These are phyloP conservation scores for Ictidomys tridecemlineatus DNA, from an alignment of 2,113 vertebrate species.

Conservation along the genomic window DNA sequence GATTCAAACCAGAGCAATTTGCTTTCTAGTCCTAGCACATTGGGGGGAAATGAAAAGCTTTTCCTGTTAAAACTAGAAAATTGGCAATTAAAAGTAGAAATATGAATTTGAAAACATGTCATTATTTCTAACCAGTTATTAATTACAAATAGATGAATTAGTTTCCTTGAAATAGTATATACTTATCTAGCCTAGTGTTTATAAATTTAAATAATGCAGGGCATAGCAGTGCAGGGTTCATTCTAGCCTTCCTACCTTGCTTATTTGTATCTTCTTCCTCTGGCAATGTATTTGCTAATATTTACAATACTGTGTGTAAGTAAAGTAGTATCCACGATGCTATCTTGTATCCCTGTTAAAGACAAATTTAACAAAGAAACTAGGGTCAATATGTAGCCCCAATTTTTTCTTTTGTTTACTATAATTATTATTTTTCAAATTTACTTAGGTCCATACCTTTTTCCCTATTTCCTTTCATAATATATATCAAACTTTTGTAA, in stretches of 20 bases:
- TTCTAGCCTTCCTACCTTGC: background rate
- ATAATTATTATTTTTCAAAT: background rate
- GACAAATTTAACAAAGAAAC: background rate
- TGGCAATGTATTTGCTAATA: background rate
- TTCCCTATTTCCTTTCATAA: too few species aligned
- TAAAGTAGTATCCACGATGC: background rate
- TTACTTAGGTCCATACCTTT: background rate
- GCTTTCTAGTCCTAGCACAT: background rate
- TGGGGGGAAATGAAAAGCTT: background rate
- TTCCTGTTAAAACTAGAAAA: background rate
- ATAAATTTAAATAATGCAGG: background rate
- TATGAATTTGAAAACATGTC: background rate
- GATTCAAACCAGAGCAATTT: too few species aligned
- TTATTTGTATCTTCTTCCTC: background rate
- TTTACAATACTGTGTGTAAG: background rate
- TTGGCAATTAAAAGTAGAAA: background rate
- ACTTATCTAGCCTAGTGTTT: background rate
- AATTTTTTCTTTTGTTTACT: background rate
- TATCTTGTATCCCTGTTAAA: background rate
- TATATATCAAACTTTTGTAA: too few species aligned
- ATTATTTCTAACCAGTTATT: background rate
- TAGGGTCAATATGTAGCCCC: background rate
- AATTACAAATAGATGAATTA: background rate
- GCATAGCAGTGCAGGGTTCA: fast-evolving
- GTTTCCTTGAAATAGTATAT: background rate